A percentile compares a stretch with the other conserved stretches of the same genome.
These are phyloP conservation scores for Tachysurus vachellii DNA, from an alignment of 2,113 vertebrate genomes.

Conservation along the genomic window DNA sequence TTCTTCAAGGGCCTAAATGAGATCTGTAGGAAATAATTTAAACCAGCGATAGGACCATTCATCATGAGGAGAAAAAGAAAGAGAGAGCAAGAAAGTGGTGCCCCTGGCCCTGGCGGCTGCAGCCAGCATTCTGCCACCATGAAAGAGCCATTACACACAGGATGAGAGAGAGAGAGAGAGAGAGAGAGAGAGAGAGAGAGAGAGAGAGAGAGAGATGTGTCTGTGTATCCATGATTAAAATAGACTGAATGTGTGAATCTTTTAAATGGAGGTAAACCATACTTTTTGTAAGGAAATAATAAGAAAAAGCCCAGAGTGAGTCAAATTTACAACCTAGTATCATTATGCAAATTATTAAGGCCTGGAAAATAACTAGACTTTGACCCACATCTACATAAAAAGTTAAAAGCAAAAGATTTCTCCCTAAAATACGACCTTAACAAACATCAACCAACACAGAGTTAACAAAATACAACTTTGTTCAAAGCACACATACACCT, in stretches of 20 bases:
- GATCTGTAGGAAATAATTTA: conserved; percentile 84
- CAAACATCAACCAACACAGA: not conserved
- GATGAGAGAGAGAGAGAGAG: conserved; percentile 18
- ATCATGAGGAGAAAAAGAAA: conserved; percentile 64
- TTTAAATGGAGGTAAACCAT: not conserved
- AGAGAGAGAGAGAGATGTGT: conserved; percentile 25
- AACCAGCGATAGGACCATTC: conserved; percentile 78
- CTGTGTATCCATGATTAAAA: conserved; percentile 15
- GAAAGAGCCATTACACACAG: conserved; percentile 55
- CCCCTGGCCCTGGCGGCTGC: conserved; percentile 65
- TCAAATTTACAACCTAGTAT: not conserved
- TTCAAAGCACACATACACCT: conserved; percentile 38
- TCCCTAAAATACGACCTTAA: not conserved
- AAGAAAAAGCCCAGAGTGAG: not conserved
- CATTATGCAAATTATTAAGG: conserved; percentile 1
- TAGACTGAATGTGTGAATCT: conserved; percentile 1
- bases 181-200: conserved; percentile 26
- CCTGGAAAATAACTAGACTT: conserved; percentile 2
- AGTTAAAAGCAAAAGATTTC: conserved; percentile 18
- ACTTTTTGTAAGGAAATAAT: not conserved
- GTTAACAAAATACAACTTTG: not conserved
- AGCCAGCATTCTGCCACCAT: conserved; percentile 62
- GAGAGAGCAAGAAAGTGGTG: conserved; percentile 54
- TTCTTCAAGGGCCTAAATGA: conserved; percentile 83
- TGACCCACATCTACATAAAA: not conserved